These are phyloP conservation scores for Manacus vitellinus DNA, from an alignment of 2,113 vertebrate species.

Conservation along the genomic window DNA sequence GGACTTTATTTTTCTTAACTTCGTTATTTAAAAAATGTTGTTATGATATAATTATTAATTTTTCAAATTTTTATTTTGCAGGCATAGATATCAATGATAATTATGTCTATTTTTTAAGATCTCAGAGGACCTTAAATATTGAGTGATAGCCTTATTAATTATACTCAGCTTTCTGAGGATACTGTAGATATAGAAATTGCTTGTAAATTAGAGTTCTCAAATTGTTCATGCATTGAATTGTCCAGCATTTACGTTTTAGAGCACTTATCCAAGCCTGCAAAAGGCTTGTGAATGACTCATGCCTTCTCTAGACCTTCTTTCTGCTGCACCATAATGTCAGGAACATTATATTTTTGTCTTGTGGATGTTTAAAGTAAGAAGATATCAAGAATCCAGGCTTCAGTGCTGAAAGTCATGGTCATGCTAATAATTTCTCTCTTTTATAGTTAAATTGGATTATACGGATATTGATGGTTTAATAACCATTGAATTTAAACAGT, in stretches of 20 bases:
- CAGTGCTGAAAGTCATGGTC: background rate
- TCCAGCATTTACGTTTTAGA: background rate
- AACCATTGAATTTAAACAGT: background rate
- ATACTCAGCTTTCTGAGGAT: background rate
- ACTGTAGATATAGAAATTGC: background rate
- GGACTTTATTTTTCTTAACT: background rate
- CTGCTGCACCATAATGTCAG: background rate
- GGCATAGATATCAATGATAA: background rate
- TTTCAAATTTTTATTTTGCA: background rate
- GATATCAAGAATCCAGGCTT: background rate
- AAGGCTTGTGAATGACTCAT: background rate
- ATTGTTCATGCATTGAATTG: background rate
- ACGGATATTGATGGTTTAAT: conserved; percentile 30
- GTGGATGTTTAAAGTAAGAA: background rate
- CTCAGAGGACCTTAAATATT: background rate
- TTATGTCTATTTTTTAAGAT: background rate
- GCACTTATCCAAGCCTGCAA: background rate
- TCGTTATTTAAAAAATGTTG: background rate
- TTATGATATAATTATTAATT: background rate
- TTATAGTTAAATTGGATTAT: conserved; percentile 44
- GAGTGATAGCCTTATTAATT: background rate
- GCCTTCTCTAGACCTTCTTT: background rate
- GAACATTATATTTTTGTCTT: background rate
- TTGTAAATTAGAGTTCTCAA: background rate
- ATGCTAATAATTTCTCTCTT: conserved; percentile 24